Evolutionary conservation across 2,888 invertebrate genomes (phyloP).

Genomic region (Volucella inanis): DNA sequence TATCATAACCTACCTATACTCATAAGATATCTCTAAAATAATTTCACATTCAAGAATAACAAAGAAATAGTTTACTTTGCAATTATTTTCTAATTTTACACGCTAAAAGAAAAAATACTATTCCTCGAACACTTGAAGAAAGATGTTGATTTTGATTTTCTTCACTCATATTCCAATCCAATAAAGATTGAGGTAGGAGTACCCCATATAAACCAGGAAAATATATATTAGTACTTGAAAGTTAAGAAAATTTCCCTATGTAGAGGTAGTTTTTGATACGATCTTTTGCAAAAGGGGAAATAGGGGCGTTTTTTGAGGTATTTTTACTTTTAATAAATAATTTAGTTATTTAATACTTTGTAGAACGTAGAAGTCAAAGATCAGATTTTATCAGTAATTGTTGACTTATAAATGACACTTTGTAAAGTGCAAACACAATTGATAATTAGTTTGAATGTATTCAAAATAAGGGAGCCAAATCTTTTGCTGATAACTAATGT

Average conservation of each 20-base stretch:
- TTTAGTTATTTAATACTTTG: too few species aligned
- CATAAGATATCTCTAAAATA: conserved; percentile 8
- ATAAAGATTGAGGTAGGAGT: neutral
- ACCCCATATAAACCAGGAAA: neutral
- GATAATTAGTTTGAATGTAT: too few species aligned
- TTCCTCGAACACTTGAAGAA: conserved; percentile 31
- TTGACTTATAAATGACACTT: too few species aligned
- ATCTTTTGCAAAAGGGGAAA: too few species aligned
- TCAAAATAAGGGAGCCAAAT: too few species aligned
- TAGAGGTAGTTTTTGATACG: too few species aligned
- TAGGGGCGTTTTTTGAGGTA: too few species aligned
- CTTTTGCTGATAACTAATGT: too few species aligned
- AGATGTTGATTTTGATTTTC: conserved; percentile 44
- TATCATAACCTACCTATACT: neutral
- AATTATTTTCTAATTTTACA: conserved; percentile 61
- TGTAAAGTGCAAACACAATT: too few species aligned
- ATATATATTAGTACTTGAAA: conserved; percentile 28
- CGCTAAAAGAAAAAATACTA: conserved; percentile 46
- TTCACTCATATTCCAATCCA: conserved; percentile 55
- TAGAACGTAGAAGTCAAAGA: too few species aligned
- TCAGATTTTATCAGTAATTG: too few species aligned
- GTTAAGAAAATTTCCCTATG: neutral
- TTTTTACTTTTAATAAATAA: too few species aligned
- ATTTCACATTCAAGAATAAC: conserved; percentile 50
- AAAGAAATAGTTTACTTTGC: conserved; percentile 53